Evolutionary conservation across 1,140 invertebrate genomes (phyloP).

Genomic region (Panulirus ornatus): DNA sequence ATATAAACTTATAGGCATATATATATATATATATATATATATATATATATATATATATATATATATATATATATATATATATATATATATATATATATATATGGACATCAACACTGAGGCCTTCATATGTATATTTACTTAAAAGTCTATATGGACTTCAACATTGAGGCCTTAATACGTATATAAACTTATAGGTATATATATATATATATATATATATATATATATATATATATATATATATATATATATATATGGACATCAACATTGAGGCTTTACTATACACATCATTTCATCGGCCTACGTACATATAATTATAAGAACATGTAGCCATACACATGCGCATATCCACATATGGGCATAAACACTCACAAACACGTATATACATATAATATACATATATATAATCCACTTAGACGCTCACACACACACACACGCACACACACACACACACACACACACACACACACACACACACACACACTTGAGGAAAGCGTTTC

Average conservation of each 20-base stretch:
- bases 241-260: conserved; percentile 43
- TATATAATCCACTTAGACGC: not conserved
- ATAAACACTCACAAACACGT: not conserved
- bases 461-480: conserved; percentile 1
- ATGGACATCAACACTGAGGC: not conserved
- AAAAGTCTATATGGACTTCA: not conserved
- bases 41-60: conserved; percentile 40
- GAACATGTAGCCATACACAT: not conserved
- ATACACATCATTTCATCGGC: conserved; percentile 7
- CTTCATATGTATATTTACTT: not conserved
- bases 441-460: too few species aligned
- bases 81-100: conserved; percentile 49
- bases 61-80: conserved; percentile 51
- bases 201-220: conserved; percentile 38
- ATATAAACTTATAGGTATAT: not conserved
- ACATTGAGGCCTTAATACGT: not conserved
- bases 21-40: not conserved
- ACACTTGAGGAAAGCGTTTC: too few species aligned
- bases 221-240: conserved; percentile 24
- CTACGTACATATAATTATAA: conserved; percentile 27
- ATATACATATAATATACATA: conserved; percentile 36
- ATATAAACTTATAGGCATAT: too few species aligned
- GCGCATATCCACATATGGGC: not conserved
- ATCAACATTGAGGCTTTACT: not conserved
- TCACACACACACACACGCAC: not conserved